phyloP scores from a whole-genome alignment of 1,140 invertebrate genomes.

The Eumaeus atala region DNA sequence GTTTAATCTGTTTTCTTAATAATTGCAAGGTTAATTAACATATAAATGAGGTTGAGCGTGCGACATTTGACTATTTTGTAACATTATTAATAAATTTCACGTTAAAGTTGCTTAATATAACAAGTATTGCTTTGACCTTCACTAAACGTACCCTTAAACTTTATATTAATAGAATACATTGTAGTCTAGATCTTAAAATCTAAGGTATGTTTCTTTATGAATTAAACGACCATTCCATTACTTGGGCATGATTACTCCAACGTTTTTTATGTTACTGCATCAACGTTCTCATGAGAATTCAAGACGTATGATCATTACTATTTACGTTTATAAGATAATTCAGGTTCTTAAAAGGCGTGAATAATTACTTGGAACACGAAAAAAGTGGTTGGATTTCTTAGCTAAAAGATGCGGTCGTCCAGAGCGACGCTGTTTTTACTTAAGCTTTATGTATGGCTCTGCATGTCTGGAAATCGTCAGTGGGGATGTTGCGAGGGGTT shows the following conservation, averaged over 20 bases:
- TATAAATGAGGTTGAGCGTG: no score
- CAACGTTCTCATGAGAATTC: constrained; percentile 45
- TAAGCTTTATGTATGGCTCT: constrained; percentile 32
- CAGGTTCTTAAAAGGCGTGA: constrained; percentile 58
- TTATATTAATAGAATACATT: neutral
- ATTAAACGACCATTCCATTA: no score
- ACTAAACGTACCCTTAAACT: neutral
- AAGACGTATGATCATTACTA: constrained; percentile 33
- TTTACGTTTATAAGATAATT: constrained; percentile 52
- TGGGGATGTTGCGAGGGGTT: constrained; percentile 42
- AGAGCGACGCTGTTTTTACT: constrained; percentile 32
- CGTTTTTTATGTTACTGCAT: constrained; percentile 24
- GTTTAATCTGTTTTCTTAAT: no score
- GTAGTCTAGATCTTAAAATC: no score
- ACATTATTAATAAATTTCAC: neutral
- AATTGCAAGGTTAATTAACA: no score
- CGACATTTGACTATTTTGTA: no score
- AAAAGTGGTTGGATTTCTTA: constrained; percentile 52
- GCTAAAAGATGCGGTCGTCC: constrained; percentile 33
- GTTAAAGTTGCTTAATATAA: neutral
- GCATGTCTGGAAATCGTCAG: constrained; percentile 14
- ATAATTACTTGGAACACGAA: constrained; percentile 52
- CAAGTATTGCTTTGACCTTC: constrained; percentile 3
- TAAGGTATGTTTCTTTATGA: no score
- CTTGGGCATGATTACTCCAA: no score